These are phyloP conservation scores for Drosophila ezoana DNA, from an alignment of 2,888 invertebrate species.

Conservation along the genomic window DNA sequence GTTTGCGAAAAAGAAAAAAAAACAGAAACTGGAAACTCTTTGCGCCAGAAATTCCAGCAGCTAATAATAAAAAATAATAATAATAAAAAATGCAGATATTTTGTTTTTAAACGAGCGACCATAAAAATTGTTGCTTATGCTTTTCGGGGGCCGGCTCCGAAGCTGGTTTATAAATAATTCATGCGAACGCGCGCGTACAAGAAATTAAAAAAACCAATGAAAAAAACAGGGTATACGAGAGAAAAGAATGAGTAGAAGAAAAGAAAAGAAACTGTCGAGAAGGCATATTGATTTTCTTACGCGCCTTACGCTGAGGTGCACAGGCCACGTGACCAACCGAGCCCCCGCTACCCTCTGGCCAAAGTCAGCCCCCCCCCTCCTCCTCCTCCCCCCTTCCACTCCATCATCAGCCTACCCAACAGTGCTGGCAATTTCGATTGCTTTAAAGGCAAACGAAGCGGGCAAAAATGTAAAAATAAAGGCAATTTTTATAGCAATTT, in stretches of 20 bases:
- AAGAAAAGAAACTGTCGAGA: constrained; percentile 47
- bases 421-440: constrained; percentile 47
- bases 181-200: constrained; percentile 65
- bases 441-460: constrained; percentile 62
- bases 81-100: constrained; percentile 61
- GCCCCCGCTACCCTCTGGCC: not conserved
- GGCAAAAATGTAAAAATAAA: constrained; percentile 75
- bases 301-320: constrained; percentile 44
- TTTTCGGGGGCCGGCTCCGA: constrained; percentile 41
- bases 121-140: constrained; percentile 76
- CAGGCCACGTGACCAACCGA: constrained; percentile 19
- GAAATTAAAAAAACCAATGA: constrained; percentile 59
- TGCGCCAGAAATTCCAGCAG: constrained; percentile 66
- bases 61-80: constrained; percentile 70
- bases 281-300: constrained; percentile 75
- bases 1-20: constrained; percentile 26
- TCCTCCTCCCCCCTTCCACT: not conserved
- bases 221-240: constrained; percentile 6
- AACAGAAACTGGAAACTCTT: constrained; percentile 50
- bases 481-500: constrained; percentile 81
- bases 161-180: constrained; percentile 76
- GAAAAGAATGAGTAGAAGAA: not conserved
- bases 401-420: not conserved
- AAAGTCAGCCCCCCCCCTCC: not conserved
- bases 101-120: constrained; percentile 46